Conservation (phyloP, 2,888 invertebrate genomes). For the Helleia helle region DNA sequence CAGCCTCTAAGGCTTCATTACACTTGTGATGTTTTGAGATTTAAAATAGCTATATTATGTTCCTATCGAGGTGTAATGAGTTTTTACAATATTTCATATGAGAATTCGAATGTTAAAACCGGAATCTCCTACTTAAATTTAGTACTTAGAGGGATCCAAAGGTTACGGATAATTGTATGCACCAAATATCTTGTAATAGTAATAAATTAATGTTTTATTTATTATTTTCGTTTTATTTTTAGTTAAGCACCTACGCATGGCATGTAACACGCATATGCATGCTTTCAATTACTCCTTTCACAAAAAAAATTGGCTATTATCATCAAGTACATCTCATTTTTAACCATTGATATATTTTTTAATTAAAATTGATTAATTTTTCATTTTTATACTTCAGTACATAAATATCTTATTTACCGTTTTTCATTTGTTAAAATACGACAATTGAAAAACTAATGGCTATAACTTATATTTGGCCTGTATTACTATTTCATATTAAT, state of each 20-base stretch:
- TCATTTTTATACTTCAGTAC: too few relatives aligned
- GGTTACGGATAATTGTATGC: slow-evolving; percentile 44
- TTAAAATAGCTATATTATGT: slow-evolving; percentile 22
- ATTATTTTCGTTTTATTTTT: slow-evolving; percentile 55
- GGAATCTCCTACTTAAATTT: slow-evolving; percentile 67
- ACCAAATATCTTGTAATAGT: slow-evolving; percentile 51
- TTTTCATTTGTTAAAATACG: too few relatives aligned
- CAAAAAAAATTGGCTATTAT: too few relatives aligned
- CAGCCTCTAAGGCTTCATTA: slow-evolving; percentile 33
- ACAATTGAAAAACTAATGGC: too few relatives aligned
- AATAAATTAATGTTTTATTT: slow-evolving; percentile 65
- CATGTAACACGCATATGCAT: slow-evolving; percentile 32
- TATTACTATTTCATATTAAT: too few relatives aligned
- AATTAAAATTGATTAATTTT: too few relatives aligned
- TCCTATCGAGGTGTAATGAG: slow-evolving; percentile 19
- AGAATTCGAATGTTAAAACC: slow-evolving; percentile 22
- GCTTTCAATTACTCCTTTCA: slow-evolving; percentile 11
- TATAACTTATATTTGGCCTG: too few relatives aligned
- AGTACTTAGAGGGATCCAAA: slow-evolving; percentile 65
- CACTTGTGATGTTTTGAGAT: slow-evolving; percentile 38
- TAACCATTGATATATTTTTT: too few relatives aligned
- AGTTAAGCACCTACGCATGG: slow-evolving; percentile 55
- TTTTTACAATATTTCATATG: slow-evolving; percentile 13
- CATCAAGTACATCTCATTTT: too few relatives aligned
- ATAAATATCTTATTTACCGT: too few relatives aligned